Base-by-base conservation (phyloP, 2,113 vertebrate species). In the Gasterosteus aculeatus region DNA sequence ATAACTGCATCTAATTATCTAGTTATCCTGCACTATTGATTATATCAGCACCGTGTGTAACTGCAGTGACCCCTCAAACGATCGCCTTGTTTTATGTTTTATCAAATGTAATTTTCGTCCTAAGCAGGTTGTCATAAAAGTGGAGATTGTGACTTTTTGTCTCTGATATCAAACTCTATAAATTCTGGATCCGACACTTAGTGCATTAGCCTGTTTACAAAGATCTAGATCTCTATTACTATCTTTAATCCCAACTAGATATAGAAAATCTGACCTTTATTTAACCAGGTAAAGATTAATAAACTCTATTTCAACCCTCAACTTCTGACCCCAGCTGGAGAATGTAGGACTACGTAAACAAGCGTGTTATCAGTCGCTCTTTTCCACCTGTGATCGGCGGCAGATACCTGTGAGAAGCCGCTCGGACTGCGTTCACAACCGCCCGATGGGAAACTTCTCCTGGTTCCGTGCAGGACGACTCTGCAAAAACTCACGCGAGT, bases 341-440 rank as follows among this genome's bases (percentile, higher is more conserved):
- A 63, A 64, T 1, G n/a, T 41, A 22, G 44, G 61, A 26, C 1
- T 19, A n/a, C 18, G 64, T 19, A 58, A 33, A 65, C 35, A 33
- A 47, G 26, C 1, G 3, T 35, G 38, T 42, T 46, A 63, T 47
- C 59, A 19, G 10, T 18, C 8, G 2, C 4, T 58, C 2, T 38
- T 4, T 18, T 29, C 9, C 41, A 46, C 18, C 39, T 67, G 66
- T 70, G 19, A 33, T 1, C n/a, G 59, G 53, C 51, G 71, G 12
- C 41, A 0, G 26, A 53, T 38, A 78, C 76, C 80, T 85, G 81
- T 87, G 76, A 74, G 80, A 89, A 77, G 44, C 44, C n/a, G 42
- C 62, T 71, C 64, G 38, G 26, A 11, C 38, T 67, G n/a, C 1
- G 75, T 68, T 87, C 80, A 78, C 84, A 83, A 72, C 56, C 62